These are phyloP conservation scores for Gymnothorax reevesii DNA, from an alignment of 2,797 vertebrate genomes.

Conservation along the genomic window DNA sequence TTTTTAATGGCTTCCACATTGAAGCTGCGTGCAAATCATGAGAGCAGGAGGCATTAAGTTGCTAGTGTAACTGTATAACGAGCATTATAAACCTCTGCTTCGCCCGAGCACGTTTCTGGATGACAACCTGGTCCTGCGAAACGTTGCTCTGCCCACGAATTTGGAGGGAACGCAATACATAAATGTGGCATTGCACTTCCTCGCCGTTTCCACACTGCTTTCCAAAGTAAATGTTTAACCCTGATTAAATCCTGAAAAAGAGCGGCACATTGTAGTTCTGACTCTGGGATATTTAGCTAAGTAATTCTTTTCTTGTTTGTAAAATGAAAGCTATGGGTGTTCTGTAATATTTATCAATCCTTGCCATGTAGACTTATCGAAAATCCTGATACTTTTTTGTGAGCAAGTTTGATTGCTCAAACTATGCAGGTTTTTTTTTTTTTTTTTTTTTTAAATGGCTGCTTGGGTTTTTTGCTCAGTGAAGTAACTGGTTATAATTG, in stretches of 20 bases:
- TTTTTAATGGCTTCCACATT: slow-evolving; percentile 8
- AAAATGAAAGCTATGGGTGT: background rate
- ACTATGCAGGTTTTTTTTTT: too few relatives aligned
- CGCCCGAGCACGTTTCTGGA: background rate
- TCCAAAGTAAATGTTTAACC: slow-evolving; percentile 6
- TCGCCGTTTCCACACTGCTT: background rate
- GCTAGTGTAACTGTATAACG: background rate
- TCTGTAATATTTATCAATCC: background rate
- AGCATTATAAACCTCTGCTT: background rate
- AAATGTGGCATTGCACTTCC: slow-evolving; percentile 1
- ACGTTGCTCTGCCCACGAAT: background rate
- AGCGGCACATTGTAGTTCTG: background rate
- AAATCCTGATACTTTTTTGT: background rate
- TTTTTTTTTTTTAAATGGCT: too few relatives aligned
- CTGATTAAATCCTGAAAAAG: background rate
- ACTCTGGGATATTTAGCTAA: background rate
- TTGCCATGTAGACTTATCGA: background rate
- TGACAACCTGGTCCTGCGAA: background rate
- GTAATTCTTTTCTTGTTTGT: background rate
- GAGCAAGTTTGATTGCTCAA: too few relatives aligned
- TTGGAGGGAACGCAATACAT: background rate
- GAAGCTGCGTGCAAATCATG: background rate
- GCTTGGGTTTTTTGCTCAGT: too few relatives aligned
- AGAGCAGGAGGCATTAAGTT: background rate
- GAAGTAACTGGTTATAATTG: too few relatives aligned